phyloP scores from a whole-genome alignment of 2,797 vertebrate genomes.

The Ctenopoma kingsleyae region DNA sequence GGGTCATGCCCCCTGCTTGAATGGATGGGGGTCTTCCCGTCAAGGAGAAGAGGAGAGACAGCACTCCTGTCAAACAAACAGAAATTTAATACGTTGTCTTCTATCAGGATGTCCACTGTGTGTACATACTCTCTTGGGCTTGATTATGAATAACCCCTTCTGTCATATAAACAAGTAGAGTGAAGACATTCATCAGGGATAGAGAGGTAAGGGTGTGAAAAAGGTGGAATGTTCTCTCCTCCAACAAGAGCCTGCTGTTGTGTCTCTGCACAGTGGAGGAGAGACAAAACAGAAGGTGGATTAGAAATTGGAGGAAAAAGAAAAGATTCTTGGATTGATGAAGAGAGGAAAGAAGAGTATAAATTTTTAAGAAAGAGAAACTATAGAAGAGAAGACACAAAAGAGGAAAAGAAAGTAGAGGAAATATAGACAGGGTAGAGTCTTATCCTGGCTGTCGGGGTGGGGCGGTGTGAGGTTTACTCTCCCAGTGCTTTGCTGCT shows the following conservation, averaged over 20 bases:
- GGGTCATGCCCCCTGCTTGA: constrained; percentile 90
- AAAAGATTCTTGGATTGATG: not conserved
- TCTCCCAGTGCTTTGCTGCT: constrained; percentile 40
- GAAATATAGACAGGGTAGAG: constrained; percentile 11
- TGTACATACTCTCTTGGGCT: constrained; percentile 93
- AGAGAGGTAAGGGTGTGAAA: constrained; percentile 89
- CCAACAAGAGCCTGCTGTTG: constrained; percentile 85
- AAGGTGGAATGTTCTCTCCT: constrained; percentile 87
- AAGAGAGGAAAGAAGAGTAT: not conserved
- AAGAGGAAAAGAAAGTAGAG: not conserved
- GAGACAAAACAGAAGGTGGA: constrained; percentile 16
- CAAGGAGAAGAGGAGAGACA: constrained; percentile 90
- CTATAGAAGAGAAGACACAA: not conserved
- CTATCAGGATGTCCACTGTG: constrained; percentile 92
- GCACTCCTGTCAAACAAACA: constrained; percentile 97
- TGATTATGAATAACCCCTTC: constrained; percentile 93
- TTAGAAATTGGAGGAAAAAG: not conserved
- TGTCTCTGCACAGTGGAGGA: constrained; percentile 42
- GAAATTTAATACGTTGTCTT: constrained; percentile 94
- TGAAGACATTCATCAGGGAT: constrained; percentile 92
- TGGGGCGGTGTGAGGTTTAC: constrained; percentile 55
- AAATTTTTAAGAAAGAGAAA: too few relatives aligned
- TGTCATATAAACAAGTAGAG: constrained; percentile 93
- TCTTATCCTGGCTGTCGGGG: constrained; percentile 40
- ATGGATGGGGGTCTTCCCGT: constrained; percentile 96